phyloP scores from a whole-genome alignment of 2,888 invertebrate genomes.

The Cerceris rybyensis region DNA sequence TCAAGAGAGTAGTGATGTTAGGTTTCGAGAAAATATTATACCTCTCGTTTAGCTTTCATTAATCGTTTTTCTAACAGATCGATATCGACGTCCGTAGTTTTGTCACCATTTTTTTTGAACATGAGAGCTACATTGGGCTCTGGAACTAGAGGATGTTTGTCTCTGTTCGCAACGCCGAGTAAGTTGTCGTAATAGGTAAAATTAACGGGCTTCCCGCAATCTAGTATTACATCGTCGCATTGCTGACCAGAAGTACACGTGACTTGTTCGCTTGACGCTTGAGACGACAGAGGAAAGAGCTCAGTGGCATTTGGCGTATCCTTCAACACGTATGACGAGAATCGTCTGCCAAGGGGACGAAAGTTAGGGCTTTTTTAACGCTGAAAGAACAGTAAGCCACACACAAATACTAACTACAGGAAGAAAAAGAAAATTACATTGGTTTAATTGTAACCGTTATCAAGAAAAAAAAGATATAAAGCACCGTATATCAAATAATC shows the following conservation, averaged over 20 bases:
- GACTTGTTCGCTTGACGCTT: slow-evolving; percentile 68
- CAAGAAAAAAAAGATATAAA: slow-evolving; percentile 31
- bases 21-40: slow-evolving; percentile 63
- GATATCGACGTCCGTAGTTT: slow-evolving; percentile 88
- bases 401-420: slow-evolving; percentile 81
- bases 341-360: slow-evolving; percentile 79
- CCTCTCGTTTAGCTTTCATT: slow-evolving; percentile 90
- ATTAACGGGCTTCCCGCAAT: slow-evolving; percentile 93
- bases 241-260: slow-evolving; percentile 73
- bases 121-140: slow-evolving; percentile 91
- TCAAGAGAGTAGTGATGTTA: neutral
- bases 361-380: slow-evolving; percentile 79
- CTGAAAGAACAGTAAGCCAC: slow-evolving; percentile 80
- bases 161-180: slow-evolving; percentile 91
- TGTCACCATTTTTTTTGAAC: slow-evolving; percentile 87
- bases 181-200: slow-evolving; percentile 95
- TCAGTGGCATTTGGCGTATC: slow-evolving; percentile 75
- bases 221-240: slow-evolving; percentile 86
- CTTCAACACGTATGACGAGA: slow-evolving; percentile 78
- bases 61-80: slow-evolving; percentile 88
- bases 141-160: slow-evolving; percentile 91
- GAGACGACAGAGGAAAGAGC: slow-evolving; percentile 62
- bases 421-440: slow-evolving; percentile 78
- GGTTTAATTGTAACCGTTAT: slow-evolving; percentile 55
- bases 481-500: slow-evolving; percentile 5